Evolutionary conservation across 2,113 vertebrate genomes (phyloP), one percentile per base, ranked within the genome.

Genomic region (Anguilla japonica): DNA sequence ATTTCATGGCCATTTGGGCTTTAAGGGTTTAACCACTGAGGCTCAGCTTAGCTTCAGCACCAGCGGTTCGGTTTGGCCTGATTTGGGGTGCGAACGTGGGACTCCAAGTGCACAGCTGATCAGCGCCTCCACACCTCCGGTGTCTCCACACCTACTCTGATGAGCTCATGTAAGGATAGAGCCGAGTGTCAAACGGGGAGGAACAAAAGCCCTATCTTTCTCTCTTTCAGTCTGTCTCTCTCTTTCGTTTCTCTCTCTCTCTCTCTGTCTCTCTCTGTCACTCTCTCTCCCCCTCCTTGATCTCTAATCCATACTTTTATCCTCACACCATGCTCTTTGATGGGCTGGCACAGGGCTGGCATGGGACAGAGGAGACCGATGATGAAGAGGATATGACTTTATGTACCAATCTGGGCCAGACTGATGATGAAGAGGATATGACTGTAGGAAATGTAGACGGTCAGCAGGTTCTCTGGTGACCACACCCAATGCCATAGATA

Each of bases 151-250:
- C 71, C 71, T 75, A 22, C 71, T 6, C 34, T 79, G 57, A 81
- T 40, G 43, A 40, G 60, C 39, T 82, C 40, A 82, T 85, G 34
- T 83, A 84, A 82, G 79, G 88, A 60, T 85, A 53, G 87, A 89
- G 71, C 41, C 34, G 79, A 46, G 53, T 87, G 50, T 83, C 82
- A 22, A 79, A 57, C 63, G 60, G 81, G 46, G 75, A 88, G 85
- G 63, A 75, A 20, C 57, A 41, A 88, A 78, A 84, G 71, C 67
- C 79, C 50, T 46, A 4, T 88, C 75, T 84, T 26, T 34, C 40
- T 81, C 46, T 79, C 60, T 34, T 75, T n/a, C 75, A 63, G n/a
- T 71, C 75, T 71, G 9, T 26, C 41, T 83, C 41, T 81, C 60
- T 34, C 34, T 34, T 34, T 34, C 34, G 1, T 63, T 26, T 78